Base-by-base conservation (phyloP, 2,113 vertebrate species). In the Misgurnus anguillicaudatus region DNA sequence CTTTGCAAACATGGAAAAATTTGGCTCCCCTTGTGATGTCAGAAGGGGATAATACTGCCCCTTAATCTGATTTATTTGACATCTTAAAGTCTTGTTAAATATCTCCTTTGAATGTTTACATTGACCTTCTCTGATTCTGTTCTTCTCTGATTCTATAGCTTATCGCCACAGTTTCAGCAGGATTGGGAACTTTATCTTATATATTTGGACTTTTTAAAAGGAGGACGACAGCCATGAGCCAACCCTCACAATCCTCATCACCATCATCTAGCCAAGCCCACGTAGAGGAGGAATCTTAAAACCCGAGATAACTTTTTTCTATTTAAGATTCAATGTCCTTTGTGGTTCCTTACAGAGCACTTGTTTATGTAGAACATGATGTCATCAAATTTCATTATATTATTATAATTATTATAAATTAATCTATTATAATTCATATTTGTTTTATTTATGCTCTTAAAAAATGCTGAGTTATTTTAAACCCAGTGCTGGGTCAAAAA, bases 201-300 rank as follows among this genome's bases (percentile, higher is more conserved):
- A 10, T 64, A 5, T 38, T 76, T 6, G 61, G 73, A 53, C 58
- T 76, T 4, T 64, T 64, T 64, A 76, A 76, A 76, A 5, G 73
- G 73, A 64, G 73, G 73, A 53, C 60, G 1, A 14, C 73, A 13
- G 13, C 45, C 7, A 7, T 51, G 5, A 21, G 19, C 42, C 61
- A 63, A 38, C n/a, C 72, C 24, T 62, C 72, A 13, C 47, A 51
- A 69, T 10, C 73, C 53, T 76, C 73, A 16, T 5, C 14, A n/a
- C 8, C 31, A 5, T 51, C 16, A 14, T 24, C 21, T 13, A 61
- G n/a, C 24, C 61, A 51, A 62, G 11, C 45, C 14, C 45, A 75
- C 7, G 41, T 19, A 16, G 60, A 73, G n/a, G 58, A 64, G 6
- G 39, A 63, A 19, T 53, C 45, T 13, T 19, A 45, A 64, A 39